These are phyloP conservation scores for Sciaenops ocellatus DNA, from an alignment of 2,797 vertebrate species.

Conservation along the genomic window DNA sequence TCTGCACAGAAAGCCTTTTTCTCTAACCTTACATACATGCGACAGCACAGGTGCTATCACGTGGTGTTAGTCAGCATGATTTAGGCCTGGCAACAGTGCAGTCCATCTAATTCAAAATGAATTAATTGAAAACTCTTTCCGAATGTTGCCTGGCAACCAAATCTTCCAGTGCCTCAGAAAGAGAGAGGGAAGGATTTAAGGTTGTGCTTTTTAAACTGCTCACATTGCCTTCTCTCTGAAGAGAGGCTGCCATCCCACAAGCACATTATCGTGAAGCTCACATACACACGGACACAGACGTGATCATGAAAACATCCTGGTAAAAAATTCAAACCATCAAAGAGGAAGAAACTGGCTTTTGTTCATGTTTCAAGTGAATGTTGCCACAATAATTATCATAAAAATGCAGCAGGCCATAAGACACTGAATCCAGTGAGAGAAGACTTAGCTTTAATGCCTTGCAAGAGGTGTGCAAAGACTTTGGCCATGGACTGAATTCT, in stretches of 20 bases:
- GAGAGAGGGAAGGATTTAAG: conserved; percentile 57
- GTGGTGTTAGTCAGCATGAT: conserved; percentile 24
- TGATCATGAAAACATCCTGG: conserved; percentile 33
- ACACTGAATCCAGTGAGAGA: not conserved
- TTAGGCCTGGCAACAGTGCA: conserved; percentile 31
- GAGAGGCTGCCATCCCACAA: conserved; percentile 40
- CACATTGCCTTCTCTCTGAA: conserved; percentile 50
- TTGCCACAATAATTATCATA: conserved; percentile 33
- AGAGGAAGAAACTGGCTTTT: conserved; percentile 30
- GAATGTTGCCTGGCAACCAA: conserved; percentile 75
- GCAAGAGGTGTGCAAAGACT: conserved; percentile 5
- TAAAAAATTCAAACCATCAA: conserved; percentile 32
- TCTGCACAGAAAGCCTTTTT: conserved; percentile 1
- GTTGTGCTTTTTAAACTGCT: conserved; percentile 69
- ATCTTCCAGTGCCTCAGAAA: conserved; percentile 49
- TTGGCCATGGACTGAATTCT: not conserved
- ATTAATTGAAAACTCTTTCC: conserved; percentile 73
- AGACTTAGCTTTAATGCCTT: not conserved
- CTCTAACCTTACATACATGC: conserved; percentile 15
- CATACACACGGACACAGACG: conserved; percentile 23
- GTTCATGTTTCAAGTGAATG: conserved; percentile 32
- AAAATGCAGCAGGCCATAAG: conserved; percentile 38
- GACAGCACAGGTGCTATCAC: not conserved
- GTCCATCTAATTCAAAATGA: conserved; percentile 59
- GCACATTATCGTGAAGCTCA: conserved; percentile 46